These are phyloP conservation scores for Formicarius rufipectus DNA, from an alignment of 2,113 vertebrate genomes.

Conservation along the genomic window DNA sequence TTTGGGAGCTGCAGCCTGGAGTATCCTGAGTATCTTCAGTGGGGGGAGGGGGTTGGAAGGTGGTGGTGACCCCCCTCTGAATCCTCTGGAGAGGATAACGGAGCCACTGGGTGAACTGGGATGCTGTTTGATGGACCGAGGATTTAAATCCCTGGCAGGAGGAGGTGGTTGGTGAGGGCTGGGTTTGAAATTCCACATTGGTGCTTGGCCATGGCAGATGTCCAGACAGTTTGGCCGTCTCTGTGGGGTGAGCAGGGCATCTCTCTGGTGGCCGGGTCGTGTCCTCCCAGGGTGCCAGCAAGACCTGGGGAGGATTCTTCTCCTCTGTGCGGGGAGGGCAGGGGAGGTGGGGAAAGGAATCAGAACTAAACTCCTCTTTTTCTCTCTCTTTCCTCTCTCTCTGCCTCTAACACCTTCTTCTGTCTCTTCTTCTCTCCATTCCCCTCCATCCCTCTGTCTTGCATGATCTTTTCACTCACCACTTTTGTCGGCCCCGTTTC, in stretches of 20 bases:
- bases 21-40: background rate
- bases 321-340: background rate
- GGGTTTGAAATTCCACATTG: background rate
- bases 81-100: background rate
- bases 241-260: background rate
- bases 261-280: background rate
- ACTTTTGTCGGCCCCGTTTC: slow-evolving; percentile 87
- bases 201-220: background rate
- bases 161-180: background rate
- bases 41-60: background rate
- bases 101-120: background rate
- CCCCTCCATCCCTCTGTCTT: slow-evolving; percentile 69
- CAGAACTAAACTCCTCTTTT: slow-evolving; percentile 54
- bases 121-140: background rate
- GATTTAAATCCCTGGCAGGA: background rate
- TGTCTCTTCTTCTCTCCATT: slow-evolving; percentile 48
- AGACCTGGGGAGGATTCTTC: background rate
- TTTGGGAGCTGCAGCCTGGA: background rate
- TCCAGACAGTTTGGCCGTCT: background rate
- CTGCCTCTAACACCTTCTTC: slow-evolving; percentile 49
- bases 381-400: slow-evolving; percentile 27
- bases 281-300: fast-evolving
- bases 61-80: background rate
- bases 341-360: background rate
- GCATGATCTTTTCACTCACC: slow-evolving; percentile 80